These are phyloP conservation scores for Acrocephalus kingi DNA, from an alignment of 2,113 vertebrate species.

Conservation along the genomic window DNA sequence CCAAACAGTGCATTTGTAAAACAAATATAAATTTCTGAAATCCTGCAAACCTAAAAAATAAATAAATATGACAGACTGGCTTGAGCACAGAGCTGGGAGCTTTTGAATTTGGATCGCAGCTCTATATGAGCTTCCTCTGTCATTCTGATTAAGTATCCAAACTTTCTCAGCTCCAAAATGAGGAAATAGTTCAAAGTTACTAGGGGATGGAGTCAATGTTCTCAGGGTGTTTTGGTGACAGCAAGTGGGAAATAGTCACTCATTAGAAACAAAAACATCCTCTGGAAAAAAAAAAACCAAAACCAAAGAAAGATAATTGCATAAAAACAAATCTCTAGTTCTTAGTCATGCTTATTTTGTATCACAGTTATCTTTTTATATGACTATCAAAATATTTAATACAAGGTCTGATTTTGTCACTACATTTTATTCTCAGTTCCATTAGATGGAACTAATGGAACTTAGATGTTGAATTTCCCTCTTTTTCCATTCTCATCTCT, in stretches of 20 bases:
- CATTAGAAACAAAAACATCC: not conserved
- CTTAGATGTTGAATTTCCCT: not conserved
- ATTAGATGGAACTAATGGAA: not conserved
- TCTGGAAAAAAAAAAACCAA: not conserved
- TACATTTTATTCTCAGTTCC: not conserved
- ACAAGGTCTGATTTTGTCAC: not conserved
- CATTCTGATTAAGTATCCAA: not conserved
- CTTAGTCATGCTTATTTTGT: not conserved
- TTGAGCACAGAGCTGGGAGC: not conserved
- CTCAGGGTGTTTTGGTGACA: not conserved
- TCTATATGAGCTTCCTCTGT: not conserved
- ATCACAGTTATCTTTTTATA: not conserved
- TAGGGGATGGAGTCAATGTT: not conserved
- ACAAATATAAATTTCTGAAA: not conserved
- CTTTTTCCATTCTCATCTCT: not conserved
- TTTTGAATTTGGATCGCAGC: not conserved
- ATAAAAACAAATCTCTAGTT: not conserved
- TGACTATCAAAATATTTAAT: not conserved
- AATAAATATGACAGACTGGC: not conserved
- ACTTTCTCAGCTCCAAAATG: not conserved
- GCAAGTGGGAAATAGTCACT: not conserved
- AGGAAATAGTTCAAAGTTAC: not conserved
- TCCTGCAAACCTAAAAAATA: not conserved
- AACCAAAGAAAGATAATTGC: not conserved
- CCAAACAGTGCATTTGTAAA: not conserved